phyloP scores from a whole-genome alignment of 2,797 vertebrate genomes.

The Leuciscus waleckii region DNA sequence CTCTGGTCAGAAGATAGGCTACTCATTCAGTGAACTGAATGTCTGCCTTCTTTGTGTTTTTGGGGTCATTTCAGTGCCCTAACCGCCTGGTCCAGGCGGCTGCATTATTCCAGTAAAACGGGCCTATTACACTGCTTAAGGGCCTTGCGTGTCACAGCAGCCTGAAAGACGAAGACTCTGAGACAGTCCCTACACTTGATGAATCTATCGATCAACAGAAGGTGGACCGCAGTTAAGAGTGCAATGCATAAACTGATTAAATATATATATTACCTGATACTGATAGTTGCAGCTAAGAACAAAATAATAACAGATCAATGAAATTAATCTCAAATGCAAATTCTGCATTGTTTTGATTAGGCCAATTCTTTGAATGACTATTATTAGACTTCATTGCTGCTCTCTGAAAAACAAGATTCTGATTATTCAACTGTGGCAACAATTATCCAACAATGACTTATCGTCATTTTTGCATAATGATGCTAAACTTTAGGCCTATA shows the following conservation, averaged over 20 bases:
- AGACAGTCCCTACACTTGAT: conserved; percentile 14
- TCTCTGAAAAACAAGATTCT: neutral
- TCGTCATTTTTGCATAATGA: neutral
- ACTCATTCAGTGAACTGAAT: neutral
- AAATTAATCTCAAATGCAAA: neutral
- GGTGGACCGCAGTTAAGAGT: neutral
- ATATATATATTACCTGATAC: neutral
- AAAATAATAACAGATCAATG: neutral
- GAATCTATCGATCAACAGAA: conserved; percentile 4
- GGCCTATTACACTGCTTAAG: neutral
- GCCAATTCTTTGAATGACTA: neutral
- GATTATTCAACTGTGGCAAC: neutral
- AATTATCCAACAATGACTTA: too few species aligned
- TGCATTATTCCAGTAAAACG: conserved; percentile 4
- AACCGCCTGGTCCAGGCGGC: neutral
- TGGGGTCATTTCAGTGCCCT: neutral
- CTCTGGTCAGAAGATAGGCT: neutral
- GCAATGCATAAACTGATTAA: conserved; percentile 14
- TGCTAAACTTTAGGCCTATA: neutral
- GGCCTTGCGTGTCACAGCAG: neutral
- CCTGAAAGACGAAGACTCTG: neutral
- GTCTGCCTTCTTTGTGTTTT: neutral
- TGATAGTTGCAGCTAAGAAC: neutral
- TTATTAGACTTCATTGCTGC: neutral
- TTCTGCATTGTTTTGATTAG: neutral